Evolutionary conservation across 2,888 invertebrate species (phyloP), one percentile per base, ranked within the genome.

Genomic region (Limnephilus lunatus): DNA sequence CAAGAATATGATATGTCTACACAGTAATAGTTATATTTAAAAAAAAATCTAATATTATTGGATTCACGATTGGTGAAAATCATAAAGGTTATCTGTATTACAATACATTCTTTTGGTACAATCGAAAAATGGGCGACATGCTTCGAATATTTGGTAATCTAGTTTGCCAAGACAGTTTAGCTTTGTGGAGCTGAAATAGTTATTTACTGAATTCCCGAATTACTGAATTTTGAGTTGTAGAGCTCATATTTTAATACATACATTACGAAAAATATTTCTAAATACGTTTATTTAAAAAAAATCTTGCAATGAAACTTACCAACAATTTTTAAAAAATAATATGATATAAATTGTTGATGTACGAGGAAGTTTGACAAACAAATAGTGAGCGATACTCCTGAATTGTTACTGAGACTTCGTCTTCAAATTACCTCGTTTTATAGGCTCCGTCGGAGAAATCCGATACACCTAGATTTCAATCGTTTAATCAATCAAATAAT

Each of bases 391-490:
- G 12, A 89, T 80, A 81, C 88, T 35, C 14, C 35, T 3, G 88
- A 80, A 87, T n/a, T n/a, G 68, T 25, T 80, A 89, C 31, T 89
- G 88, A 19, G n/a, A 80, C 88, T 14, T 35, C 11, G 81, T 89
- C 19, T 80, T 89, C 68, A 12, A 89, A 80, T 32, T 80, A 9
- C 39, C 35, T 32, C 80, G 68, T 80, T 89, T 80, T 89, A 89
- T 89, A 89, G 88, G 88, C 80, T 39, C 68, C 80, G 88, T 3
- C 30, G 12, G 80, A 12, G 88, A 39, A 90, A 91, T 83, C 31
- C 39, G 87, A 92, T 35, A 92, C 88, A 68, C 12, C 48, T 53
- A 90, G 92, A 92, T 92, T 90, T 90, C 91, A 83, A 92, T 92
- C 92, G 48, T 39, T 83, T 81, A 39, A 92, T 91, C 91, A 90